Evolutionary conservation across 2,113 vertebrate species (phyloP).

Genomic region (Axis porcinus): DNA sequence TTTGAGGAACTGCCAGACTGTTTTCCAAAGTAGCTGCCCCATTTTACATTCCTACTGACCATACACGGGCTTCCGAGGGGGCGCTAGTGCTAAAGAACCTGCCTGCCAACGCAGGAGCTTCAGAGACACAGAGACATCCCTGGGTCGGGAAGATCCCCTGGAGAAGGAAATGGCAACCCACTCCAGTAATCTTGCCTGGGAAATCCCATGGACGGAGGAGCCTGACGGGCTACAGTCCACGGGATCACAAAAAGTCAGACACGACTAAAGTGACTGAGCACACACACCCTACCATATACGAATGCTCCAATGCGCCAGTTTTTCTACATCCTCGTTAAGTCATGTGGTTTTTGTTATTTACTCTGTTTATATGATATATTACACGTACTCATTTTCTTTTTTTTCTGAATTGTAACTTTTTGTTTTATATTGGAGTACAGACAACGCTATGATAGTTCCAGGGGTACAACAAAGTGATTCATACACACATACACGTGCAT

Average conservation of each 20-base stretch:
- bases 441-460: not conserved
- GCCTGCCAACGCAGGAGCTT: not conserved
- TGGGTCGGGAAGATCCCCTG: not conserved
- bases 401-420: not conserved
- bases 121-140: not conserved
- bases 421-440: not conserved
- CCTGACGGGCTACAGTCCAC: rapidly evolving
- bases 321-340: not conserved
- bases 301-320: not conserved
- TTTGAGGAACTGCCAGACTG: not conserved
- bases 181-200: not conserved
- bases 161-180: not conserved
- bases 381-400: not conserved
- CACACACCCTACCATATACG: not conserved
- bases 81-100: not conserved
- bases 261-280: not conserved
- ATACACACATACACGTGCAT: not conserved
- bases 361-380: not conserved
- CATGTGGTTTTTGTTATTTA: not conserved
- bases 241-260: not conserved
- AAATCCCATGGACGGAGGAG: not conserved
- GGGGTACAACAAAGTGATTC: not conserved
- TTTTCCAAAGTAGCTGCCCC: not conserved
- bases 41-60: not conserved
- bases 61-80: not conserved